phyloP scores from a whole-genome alignment of 2,113 vertebrate genomes.

The Pholis gunnellus region DNA sequence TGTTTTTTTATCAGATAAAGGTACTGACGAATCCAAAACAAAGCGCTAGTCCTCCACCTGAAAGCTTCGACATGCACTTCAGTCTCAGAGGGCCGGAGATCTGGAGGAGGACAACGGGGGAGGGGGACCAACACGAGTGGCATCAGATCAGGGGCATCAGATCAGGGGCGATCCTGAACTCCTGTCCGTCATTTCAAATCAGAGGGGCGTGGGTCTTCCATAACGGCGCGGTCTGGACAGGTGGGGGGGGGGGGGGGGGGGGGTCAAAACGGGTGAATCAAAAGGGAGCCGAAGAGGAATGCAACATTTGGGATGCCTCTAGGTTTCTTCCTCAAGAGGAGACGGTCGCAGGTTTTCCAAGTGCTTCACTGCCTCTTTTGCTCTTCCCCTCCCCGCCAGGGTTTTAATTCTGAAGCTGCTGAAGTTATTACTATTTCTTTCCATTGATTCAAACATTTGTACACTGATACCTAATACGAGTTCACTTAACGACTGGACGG shows the following conservation, averaged over 20 bases:
- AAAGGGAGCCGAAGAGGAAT: conserved; percentile 57
- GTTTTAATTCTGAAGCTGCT: conserved; percentile 80
- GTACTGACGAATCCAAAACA: conserved; percentile 78
- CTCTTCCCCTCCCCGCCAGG: conserved; percentile 54
- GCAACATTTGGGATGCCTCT: conserved; percentile 69
- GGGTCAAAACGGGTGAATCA: conserved; percentile 53
- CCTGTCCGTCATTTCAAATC: conserved; percentile 62
- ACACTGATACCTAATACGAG: conserved; percentile 26
- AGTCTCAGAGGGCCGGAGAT: conserved; percentile 62
- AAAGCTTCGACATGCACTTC: conserved; percentile 57
- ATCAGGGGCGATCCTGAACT: conserved; percentile 73
- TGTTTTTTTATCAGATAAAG: conserved; percentile 61
- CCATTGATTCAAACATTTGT: conserved; percentile 54
- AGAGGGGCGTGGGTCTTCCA: conserved; percentile 58
- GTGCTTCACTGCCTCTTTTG: conserved; percentile 64
- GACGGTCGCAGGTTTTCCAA: conserved; percentile 66
- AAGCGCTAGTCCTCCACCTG: conserved; percentile 73
- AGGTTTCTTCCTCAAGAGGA: conserved; percentile 42
- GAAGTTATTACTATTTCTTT: conserved; percentile 66
- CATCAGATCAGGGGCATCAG: conserved; percentile 73
- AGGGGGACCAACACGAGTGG: conserved; percentile 59
- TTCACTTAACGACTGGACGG: conserved; percentile 53
- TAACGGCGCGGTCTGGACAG: conserved; percentile 36
- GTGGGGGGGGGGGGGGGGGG: no score
- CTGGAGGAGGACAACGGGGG: conserved; percentile 46